Percentiles rank a stretch among this genome's conserved stretches.
These are phyloP conservation scores for Griposia aprilina DNA, from an alignment of 2,888 invertebrate species.

Conservation along the genomic window DNA sequence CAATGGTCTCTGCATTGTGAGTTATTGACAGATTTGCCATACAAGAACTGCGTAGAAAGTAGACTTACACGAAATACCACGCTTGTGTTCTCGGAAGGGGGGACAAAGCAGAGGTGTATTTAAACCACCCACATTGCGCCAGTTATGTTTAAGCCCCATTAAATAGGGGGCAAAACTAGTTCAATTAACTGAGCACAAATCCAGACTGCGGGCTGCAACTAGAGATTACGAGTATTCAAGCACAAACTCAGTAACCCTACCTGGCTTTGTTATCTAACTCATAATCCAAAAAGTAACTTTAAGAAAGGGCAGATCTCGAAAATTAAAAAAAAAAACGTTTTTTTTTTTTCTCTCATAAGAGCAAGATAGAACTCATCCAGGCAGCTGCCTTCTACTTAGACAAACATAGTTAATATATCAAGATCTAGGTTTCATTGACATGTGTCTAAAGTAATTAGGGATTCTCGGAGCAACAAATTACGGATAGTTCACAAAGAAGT, in stretches of 20 bases:
- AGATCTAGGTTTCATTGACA: slow-evolving; percentile 26
- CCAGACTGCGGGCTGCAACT: not conserved
- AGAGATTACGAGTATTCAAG: not conserved
- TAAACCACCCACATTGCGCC: no score
- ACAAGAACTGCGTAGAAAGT: no score
- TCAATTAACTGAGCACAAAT: not conserved
- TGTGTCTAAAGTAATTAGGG: slow-evolving; percentile 34
- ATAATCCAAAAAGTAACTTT: not conserved
- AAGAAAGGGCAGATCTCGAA: not conserved
- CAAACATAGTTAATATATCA: not conserved
- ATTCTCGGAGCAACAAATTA: slow-evolving; percentile 11
- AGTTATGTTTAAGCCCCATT: not conserved
- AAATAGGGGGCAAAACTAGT: not conserved
- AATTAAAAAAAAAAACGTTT: no score
- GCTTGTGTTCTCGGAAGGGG: no score
- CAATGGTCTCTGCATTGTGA: no score
- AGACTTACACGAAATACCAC: no score
- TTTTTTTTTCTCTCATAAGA: no score
- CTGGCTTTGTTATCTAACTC: not conserved
- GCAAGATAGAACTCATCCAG: not conserved
- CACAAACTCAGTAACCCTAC: not conserved
- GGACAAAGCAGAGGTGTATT: not conserved
- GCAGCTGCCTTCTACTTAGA: not conserved
- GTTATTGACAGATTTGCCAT: no score
- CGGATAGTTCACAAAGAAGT: slow-evolving; percentile 14